Evolutionary conservation across 2,888 invertebrate genomes (phyloP).

Genomic region (Drosophila austrosaltans): DNA sequence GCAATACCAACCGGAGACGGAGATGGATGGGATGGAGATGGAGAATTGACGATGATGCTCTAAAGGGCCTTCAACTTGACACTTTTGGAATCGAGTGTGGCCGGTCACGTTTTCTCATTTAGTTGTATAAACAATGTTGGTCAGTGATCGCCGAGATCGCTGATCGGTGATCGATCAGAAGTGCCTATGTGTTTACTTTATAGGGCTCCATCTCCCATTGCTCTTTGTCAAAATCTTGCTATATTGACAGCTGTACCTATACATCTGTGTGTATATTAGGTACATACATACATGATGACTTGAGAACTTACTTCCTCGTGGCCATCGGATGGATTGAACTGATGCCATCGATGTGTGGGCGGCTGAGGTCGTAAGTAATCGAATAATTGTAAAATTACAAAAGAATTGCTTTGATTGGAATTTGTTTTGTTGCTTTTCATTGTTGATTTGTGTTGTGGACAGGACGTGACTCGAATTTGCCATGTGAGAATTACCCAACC

Average conservation of each 20-base stretch:
- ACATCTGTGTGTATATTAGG: not conserved
- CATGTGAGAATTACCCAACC: constrained; percentile 41
- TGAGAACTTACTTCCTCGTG: constrained; percentile 50
- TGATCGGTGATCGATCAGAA: constrained; percentile 15
- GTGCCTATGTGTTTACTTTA: constrained; percentile 11
- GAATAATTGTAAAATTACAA: constrained; percentile 53
- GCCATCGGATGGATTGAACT: constrained; percentile 22
- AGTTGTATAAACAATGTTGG: constrained; percentile 46
- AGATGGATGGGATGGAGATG: constrained; percentile 22
- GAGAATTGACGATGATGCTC: constrained; percentile 24
- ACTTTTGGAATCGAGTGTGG: constrained; percentile 54
- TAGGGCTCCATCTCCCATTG: constrained; percentile 9
- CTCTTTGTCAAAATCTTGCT: constrained; percentile 4
- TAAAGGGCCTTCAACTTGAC: constrained; percentile 74
- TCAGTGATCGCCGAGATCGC: not conserved
- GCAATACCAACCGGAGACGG: constrained; percentile 35
- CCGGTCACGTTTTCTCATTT: constrained; percentile 65
- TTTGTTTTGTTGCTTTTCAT: constrained; percentile 29
- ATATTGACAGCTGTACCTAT: constrained; percentile 1
- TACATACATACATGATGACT: constrained; percentile 1
- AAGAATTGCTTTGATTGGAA: constrained; percentile 34
- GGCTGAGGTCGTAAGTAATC: constrained; percentile 24
- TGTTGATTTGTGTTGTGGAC: constrained; percentile 47
- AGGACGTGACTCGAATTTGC: constrained; percentile 58
- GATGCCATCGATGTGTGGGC: constrained; percentile 25